Conservation (phyloP, 2,888 invertebrate genomes). For the Strigamia transsilvanica region DNA sequence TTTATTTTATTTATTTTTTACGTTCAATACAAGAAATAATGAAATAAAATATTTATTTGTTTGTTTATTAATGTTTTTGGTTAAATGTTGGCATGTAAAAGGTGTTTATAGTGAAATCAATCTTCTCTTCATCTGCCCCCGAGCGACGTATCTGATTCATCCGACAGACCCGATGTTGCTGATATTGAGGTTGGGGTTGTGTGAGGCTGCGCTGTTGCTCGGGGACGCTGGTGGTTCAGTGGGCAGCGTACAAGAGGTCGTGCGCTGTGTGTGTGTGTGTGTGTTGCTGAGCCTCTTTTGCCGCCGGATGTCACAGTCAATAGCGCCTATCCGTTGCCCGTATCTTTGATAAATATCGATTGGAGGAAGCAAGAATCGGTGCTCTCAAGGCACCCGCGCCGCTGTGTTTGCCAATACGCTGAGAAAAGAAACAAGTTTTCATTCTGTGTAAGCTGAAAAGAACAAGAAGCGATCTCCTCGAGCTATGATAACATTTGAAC, state of each 20-base stretch:
- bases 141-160: slow-evolving; percentile 47
- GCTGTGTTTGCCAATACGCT: slow-evolving; percentile 37
- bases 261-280: slow-evolving; percentile 31
- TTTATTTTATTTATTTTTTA: neutral
- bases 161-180: slow-evolving; percentile 42
- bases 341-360: slow-evolving; percentile 47
- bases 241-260: slow-evolving; percentile 25
- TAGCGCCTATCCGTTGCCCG: slow-evolving; percentile 46
- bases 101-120: slow-evolving; percentile 34
- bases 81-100: neutral
- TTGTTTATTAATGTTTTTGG: neutral
- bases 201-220: slow-evolving; percentile 19
- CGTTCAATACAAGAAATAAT: neutral
- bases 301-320: slow-evolving; percentile 47
- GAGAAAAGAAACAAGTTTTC: slow-evolving; percentile 48
- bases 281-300: slow-evolving; percentile 40
- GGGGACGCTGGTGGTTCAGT: slow-evolving; percentile 38
- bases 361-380: slow-evolving; percentile 40
- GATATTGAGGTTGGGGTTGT: slow-evolving; percentile 47
- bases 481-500: slow-evolving; percentile 45
- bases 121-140: slow-evolving; percentile 45
- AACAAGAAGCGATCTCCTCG: slow-evolving; percentile 38
- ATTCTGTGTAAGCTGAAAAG: slow-evolving; percentile 48
- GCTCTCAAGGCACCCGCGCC: slow-evolving; percentile 40
- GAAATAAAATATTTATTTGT: neutral